Percentiles rank a stretch among this genome's conserved stretches.
Conservation (phyloP, 2,888 invertebrate species). For the Drosophila mimetica region DNA sequence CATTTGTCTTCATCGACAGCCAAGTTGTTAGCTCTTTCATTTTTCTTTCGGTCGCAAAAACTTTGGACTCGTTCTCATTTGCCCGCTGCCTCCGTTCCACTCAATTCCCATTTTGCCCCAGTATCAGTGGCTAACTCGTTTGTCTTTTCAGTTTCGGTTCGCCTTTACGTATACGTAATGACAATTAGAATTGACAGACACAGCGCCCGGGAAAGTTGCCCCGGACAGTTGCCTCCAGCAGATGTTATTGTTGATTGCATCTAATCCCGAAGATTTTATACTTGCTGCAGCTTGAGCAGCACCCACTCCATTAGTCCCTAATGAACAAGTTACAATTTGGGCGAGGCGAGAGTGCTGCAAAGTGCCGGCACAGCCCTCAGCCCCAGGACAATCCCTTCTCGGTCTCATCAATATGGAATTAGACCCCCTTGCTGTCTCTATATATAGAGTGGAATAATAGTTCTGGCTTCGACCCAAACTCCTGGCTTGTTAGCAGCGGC, state of each 20-base stretch:
- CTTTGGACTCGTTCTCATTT: constrained; percentile 59
- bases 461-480: constrained; percentile 20
- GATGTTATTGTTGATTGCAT: constrained; percentile 79
- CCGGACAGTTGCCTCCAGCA: constrained; percentile 52
- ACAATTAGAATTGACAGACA: constrained; percentile 79
- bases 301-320: constrained; percentile 53
- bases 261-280: constrained; percentile 77
- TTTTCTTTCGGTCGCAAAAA: constrained; percentile 75
- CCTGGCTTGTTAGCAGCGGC: constrained; percentile 38
- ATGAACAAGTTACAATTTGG: constrained; percentile 59
- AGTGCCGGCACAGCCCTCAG: neutral
- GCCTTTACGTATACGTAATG: constrained; percentile 80
- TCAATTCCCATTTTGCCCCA: constrained; percentile 47
- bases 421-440: constrained; percentile 3
- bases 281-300: constrained; percentile 45
- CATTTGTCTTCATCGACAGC: constrained; percentile 80
- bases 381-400: constrained; percentile 2
- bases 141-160: constrained; percentile 71
- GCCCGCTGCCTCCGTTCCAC: constrained; percentile 9
- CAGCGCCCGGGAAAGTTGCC: constrained; percentile 57
- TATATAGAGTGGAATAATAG: constrained; percentile 28
- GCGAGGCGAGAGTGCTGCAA: constrained; percentile 1
- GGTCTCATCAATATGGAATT: constrained; percentile 30
- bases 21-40: constrained; percentile 77
- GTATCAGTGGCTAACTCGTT: constrained; percentile 79